A percentile compares a stretch with the other conserved stretches of the same genome.
Conservation (phyloP, 2,113 vertebrate species). For the Callipepla californica region DNA sequence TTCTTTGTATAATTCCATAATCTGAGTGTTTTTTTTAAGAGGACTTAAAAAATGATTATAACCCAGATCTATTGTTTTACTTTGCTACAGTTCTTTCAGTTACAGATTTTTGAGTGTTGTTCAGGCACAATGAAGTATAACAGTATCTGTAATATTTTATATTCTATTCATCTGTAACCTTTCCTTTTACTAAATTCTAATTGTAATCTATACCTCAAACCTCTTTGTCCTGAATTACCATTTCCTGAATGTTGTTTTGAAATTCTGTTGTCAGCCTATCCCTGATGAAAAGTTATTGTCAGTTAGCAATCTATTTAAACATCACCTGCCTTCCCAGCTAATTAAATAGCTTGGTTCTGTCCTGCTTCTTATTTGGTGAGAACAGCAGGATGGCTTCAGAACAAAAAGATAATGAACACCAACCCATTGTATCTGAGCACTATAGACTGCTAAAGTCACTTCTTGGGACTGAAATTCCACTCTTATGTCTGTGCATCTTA, state of each 20-base stretch:
- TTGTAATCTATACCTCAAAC: background rate
- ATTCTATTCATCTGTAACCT: background rate
- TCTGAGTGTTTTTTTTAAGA: background rate
- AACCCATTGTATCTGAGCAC: background rate
- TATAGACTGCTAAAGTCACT: background rate
- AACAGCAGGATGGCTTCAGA: constrained; percentile 51
- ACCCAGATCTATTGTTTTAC: background rate
- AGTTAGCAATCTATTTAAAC: constrained; percentile 2
- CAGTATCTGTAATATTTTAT: background rate
- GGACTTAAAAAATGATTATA: background rate
- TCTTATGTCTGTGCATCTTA: background rate
- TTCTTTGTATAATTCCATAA: background rate
- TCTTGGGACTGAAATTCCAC: background rate
- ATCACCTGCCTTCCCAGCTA: constrained; percentile 45
- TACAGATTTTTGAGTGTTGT: background rate
- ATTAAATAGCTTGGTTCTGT: constrained; percentile 60
- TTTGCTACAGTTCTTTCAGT: background rate
- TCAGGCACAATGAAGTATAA: background rate
- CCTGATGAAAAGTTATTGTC: background rate
- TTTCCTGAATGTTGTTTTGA: constrained; percentile 2
- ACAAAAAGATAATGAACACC: constrained; percentile 62
- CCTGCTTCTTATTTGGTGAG: constrained; percentile 40
- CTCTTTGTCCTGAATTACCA: background rate
- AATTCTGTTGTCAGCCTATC: background rate
- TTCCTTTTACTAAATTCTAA: background rate